Conservation (phyloP, 2,797 vertebrate species). For the Hypotaenidia philippensis region DNA sequence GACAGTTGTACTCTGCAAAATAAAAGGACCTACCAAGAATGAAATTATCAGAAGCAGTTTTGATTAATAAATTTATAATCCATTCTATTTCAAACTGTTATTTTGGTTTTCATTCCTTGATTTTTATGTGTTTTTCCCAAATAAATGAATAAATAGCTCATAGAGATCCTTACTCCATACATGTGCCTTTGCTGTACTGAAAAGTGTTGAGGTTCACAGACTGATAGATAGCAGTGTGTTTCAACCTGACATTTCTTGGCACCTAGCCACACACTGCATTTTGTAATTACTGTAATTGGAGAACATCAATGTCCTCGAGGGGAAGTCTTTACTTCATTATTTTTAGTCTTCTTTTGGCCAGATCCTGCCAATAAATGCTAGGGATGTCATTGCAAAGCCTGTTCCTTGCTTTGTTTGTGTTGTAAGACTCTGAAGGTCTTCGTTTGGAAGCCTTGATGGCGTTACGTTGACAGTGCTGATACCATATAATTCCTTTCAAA, state of each 20-base stretch:
- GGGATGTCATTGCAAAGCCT: not conserved
- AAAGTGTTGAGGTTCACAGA: not conserved
- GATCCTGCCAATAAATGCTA: not conserved
- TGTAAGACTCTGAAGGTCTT: not conserved
- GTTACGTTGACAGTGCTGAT: not conserved
- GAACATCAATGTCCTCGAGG: not conserved
- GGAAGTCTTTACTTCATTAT: not conserved
- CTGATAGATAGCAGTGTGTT: not conserved
- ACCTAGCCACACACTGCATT: not conserved
- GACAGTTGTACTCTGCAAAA: not conserved
- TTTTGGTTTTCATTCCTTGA: not conserved
- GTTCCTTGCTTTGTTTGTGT: not conserved
- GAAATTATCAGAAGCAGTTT: not conserved
- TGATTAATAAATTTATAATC: not conserved
- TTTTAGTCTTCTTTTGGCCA: not conserved
- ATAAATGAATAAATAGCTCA: not conserved
- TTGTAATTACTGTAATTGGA: not conserved
- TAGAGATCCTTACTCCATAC: not conserved
- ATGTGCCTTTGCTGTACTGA: not conserved
- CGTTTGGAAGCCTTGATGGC: not conserved
- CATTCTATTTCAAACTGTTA: not conserved
- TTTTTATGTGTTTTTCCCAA: not conserved
- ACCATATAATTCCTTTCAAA: not conserved
- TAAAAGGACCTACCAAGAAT: not conserved
- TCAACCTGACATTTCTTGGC: slow-evolving; percentile 10